phyloP scores from a whole-genome alignment of 2,797 vertebrate genomes.

The Acrossocheilus wenchowensis region DNA sequence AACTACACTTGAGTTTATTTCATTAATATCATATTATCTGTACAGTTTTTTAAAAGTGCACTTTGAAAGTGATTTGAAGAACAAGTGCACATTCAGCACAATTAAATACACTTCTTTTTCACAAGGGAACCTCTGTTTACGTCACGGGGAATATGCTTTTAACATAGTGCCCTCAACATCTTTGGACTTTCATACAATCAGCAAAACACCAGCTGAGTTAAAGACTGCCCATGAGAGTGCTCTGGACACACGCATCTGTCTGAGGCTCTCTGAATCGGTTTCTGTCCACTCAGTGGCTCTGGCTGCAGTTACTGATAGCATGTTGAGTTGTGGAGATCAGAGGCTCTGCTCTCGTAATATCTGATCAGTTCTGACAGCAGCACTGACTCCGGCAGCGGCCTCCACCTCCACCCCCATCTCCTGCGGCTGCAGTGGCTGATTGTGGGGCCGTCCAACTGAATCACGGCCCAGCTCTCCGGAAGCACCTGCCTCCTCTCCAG shows the following conservation, averaged over 20 bases:
- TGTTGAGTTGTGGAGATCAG: constrained; percentile 59
- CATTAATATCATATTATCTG: background rate
- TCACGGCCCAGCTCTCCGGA: constrained; percentile 69
- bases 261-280: constrained; percentile 10
- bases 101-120: background rate
- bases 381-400: constrained; percentile 72
- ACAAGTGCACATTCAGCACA: background rate
- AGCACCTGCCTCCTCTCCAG: constrained; percentile 75
- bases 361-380: constrained; percentile 76
- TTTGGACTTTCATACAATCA: background rate
- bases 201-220: background rate
- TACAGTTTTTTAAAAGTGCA: background rate
- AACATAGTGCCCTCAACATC: background rate
- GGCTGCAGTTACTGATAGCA: constrained; percentile 54
- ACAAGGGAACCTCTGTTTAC: background rate
- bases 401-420: constrained; percentile 59
- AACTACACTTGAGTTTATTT: background rate
- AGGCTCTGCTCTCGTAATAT: constrained; percentile 63
- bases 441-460: constrained; percentile 77
- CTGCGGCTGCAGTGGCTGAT: constrained; percentile 68
- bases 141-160: background rate
- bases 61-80: background rate
- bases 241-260: background rate
- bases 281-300: constrained; percentile 56
- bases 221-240: background rate